Evolutionary conservation across 1,140 invertebrate genomes (phyloP), one percentile per base, ranked within the genome.

Genomic region (Drosophila simulans): DNA sequence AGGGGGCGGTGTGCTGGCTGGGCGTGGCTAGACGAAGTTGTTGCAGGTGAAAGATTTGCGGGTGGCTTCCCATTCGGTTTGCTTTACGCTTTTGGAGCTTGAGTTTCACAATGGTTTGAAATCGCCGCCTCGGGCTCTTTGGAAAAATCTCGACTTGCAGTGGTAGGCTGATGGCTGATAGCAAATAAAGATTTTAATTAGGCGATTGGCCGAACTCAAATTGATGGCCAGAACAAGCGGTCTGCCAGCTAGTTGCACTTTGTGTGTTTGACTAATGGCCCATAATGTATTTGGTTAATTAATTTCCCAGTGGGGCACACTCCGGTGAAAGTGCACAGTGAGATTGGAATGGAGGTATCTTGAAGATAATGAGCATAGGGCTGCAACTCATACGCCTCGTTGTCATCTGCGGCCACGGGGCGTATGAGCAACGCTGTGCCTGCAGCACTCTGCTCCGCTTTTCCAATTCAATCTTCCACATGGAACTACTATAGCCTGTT

Each of bases 151-250:
- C 35, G 25, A 11, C 17, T 45, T 45, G n/a, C 4, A 22, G 11
- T 31, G 15, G 22, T 11, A 13, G 62, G 39, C 22, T 8, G 17
- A 17, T 27, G 62, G 39, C 22, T 8, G 17, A 17, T 27, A 58
- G 70, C 65, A 68, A 88, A 88, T 77, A 80, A 72, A 88, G 83
- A 88, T 89, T 88, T 88, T 89, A 89, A 88, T 88, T 89, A 88
- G 70, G 51, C 84, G 83, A 88, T 88, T 88, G 82, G 46, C 62
- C 46, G 35, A 64, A 57, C 80, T 53, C 65, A 55, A 83, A 78
- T 83, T 55, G 73, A 81, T 83, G 71, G 57, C 55, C 31, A 37
- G 31, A 53, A 64, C 42, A 64, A 60, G 58, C 46, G 73, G 51
- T 52, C 59, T 31, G 0, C 59, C 62, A 51, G 72, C 66, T 73